These are phyloP conservation scores for Aldabrachelys gigantea DNA, from an alignment of 2,113 vertebrate genomes.

Conservation along the genomic window DNA sequence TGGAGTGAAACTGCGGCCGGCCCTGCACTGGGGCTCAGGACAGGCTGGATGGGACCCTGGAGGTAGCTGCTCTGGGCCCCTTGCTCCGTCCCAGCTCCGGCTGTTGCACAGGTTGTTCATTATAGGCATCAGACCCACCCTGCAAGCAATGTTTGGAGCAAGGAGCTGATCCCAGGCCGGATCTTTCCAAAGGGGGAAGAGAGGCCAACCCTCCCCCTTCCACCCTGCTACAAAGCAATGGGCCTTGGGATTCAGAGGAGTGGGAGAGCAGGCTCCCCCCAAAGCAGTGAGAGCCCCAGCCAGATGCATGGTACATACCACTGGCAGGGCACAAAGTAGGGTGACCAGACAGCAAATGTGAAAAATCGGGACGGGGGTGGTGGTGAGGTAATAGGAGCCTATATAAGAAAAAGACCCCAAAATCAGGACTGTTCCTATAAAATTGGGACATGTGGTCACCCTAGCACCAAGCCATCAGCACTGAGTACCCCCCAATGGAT, in stretches of 20 bases:
- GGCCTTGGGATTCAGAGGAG: no score
- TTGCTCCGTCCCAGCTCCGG: neutral
- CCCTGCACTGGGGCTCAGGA: neutral
- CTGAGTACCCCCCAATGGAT: no score
- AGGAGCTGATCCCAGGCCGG: neutral
- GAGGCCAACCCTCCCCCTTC: neutral
- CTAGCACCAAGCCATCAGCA: no score
- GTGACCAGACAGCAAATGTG: no score
- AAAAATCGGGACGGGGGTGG: no score
- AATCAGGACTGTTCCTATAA: no score
- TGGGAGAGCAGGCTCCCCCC: neutral
- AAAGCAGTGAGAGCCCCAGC: neutral
- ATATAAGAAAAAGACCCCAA: no score
- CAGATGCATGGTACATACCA: neutral
- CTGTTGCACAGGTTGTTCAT: neutral
- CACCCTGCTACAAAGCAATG: neutral
- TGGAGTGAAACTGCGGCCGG: neutral
- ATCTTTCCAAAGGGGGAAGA: neutral
- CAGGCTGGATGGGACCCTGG: neutral
- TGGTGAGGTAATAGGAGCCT: no score
- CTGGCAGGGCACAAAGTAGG: no score
- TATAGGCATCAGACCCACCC: neutral
- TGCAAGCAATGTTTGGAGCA: neutral
- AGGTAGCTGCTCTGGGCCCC: neutral
- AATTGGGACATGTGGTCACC: no score